These are phyloP conservation scores for Colletes gigas DNA, from an alignment of 1,140 invertebrate genomes.

Conservation along the genomic window DNA sequence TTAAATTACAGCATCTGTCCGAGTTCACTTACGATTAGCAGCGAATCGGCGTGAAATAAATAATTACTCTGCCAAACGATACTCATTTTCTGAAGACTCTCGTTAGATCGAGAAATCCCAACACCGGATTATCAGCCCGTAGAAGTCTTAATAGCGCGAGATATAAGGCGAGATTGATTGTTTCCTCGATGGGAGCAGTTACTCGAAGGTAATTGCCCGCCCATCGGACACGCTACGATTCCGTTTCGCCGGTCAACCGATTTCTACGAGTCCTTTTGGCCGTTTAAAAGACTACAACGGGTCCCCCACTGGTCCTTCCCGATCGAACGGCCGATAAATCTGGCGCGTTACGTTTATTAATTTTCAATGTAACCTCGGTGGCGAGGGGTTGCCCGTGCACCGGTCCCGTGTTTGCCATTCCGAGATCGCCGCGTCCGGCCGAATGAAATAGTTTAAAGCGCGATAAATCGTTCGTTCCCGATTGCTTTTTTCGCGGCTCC, in stretches of 20 bases:
- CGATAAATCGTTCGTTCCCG: slow-evolving; percentile 53
- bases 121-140: slow-evolving; percentile 2
- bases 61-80: background rate
- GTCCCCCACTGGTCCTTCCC: slow-evolving; percentile 15
- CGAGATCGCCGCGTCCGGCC: background rate
- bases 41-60: background rate
- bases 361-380: slow-evolving; percentile 4
- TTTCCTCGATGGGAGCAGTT: slow-evolving; percentile 46
- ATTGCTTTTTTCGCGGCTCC: slow-evolving; percentile 34
- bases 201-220: slow-evolving; percentile 43
- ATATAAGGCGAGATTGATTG: slow-evolving; percentile 51
- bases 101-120: background rate
- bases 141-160: slow-evolving; percentile 47
- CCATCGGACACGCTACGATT: slow-evolving; percentile 9
- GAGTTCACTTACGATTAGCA: too few relatives aligned
- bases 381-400: background rate
- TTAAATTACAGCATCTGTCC: background rate
- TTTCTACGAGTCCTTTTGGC: too few relatives aligned
- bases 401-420: background rate
- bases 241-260: background rate
- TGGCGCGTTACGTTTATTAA: slow-evolving; percentile 21
- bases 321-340: slow-evolving; percentile 29
- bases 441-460: slow-evolving; percentile 41
- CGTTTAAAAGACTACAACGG: background rate
- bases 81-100: slow-evolving; percentile 5